A percentile compares a stretch with the other conserved stretches of the same genome.
Evolutionary conservation across 1,140 invertebrate species (phyloP).

Genomic region (Drosophila repleta): DNA sequence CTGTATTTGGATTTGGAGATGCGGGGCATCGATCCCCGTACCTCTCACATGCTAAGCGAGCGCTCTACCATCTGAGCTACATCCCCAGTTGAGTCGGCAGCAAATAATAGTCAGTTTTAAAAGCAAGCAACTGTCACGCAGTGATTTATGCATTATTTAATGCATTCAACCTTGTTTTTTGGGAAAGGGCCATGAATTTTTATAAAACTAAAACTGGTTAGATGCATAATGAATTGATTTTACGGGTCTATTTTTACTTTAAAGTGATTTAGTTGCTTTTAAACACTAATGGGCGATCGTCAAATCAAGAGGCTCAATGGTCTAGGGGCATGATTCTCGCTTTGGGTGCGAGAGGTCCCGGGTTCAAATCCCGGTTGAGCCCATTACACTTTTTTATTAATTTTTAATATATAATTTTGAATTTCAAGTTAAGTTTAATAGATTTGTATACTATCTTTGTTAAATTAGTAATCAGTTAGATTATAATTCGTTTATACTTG

Average conservation of each 20-base stretch:
- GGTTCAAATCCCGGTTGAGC: slow-evolving; percentile 94
- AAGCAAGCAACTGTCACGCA: slow-evolving; percentile 4
- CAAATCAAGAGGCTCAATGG: slow-evolving; percentile 88
- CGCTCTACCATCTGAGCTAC: slow-evolving; percentile 91
- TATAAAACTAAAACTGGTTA: slow-evolving; percentile 50
- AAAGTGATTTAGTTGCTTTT: neutral
- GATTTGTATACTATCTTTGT: neutral
- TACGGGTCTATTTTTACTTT: slow-evolving; percentile 24
- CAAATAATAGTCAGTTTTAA: slow-evolving; percentile 11
- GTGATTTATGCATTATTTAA: slow-evolving; percentile 6
- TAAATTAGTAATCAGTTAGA: neutral
- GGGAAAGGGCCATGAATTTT: slow-evolving; percentile 3
- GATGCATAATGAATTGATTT: slow-evolving; percentile 40
- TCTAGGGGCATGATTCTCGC: slow-evolving; percentile 96
- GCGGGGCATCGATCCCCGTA: slow-evolving; percentile 92
- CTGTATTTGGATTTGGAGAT: slow-evolving; percentile 81
- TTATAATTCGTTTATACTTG: neutral
- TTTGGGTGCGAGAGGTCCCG: slow-evolving; percentile 95
- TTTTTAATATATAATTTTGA: neutral
- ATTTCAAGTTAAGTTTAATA: neutral
- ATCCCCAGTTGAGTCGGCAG: slow-evolving; percentile 44
- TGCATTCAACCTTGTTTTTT: slow-evolving; percentile 5
- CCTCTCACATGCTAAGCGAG: slow-evolving; percentile 93
- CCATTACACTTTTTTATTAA: slow-evolving; percentile 69
- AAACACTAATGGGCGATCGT: neutral